These are phyloP conservation scores for Dicentrarchus labrax DNA, from an alignment of 2,113 vertebrate species.

Conservation along the genomic window DNA sequence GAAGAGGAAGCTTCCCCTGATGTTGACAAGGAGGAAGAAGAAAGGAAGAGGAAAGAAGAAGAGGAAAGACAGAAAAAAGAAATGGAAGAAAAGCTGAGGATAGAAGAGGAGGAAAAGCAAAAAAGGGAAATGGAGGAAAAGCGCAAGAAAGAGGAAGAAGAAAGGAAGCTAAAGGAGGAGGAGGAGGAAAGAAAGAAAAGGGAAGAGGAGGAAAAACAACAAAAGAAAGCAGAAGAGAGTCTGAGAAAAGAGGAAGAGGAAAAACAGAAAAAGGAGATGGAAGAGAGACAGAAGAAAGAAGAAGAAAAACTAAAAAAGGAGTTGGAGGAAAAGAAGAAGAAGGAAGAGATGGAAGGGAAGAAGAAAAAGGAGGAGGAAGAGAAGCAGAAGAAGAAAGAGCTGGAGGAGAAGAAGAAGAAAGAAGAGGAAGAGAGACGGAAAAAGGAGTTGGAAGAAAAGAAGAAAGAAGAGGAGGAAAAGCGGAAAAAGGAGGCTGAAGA, in stretches of 20 bases:
- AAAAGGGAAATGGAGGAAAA: slow-evolving; percentile 47
- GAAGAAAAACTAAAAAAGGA: slow-evolving; percentile 50
- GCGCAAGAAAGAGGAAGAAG: slow-evolving; percentile 48
- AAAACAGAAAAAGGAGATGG: slow-evolving; percentile 29
- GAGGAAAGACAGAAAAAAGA: slow-evolving; percentile 37
- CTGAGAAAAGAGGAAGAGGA: slow-evolving; percentile 51
- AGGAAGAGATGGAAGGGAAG: slow-evolving; percentile 27
- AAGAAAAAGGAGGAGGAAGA: slow-evolving; percentile 41
- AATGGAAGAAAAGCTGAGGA: slow-evolving; percentile 45
- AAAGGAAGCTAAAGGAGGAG: slow-evolving; percentile 29
- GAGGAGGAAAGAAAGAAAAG: slow-evolving; percentile 27
- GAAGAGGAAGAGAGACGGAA: slow-evolving; percentile 32
- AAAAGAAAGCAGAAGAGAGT: slow-evolving; percentile 31
- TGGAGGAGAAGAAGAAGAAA: slow-evolving; percentile 39
- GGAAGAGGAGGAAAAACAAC: slow-evolving; percentile 33
- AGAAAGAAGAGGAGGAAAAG: slow-evolving; percentile 35
- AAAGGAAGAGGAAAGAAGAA: slow-evolving; percentile 52
- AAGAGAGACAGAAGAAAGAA: slow-evolving; percentile 54
- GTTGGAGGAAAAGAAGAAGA: slow-evolving; percentile 22
- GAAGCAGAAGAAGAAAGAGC: slow-evolving; percentile 56
- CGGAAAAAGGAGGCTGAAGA: slow-evolving; percentile 32
- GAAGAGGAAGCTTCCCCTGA: slow-evolving; percentile 48
- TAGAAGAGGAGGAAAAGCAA: slow-evolving; percentile 47
- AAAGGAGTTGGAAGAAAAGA: slow-evolving; percentile 30
- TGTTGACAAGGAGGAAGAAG: slow-evolving; percentile 48